phyloP scores from a whole-genome alignment of 2,888 invertebrate species.

The Erebia aethiops region DNA sequence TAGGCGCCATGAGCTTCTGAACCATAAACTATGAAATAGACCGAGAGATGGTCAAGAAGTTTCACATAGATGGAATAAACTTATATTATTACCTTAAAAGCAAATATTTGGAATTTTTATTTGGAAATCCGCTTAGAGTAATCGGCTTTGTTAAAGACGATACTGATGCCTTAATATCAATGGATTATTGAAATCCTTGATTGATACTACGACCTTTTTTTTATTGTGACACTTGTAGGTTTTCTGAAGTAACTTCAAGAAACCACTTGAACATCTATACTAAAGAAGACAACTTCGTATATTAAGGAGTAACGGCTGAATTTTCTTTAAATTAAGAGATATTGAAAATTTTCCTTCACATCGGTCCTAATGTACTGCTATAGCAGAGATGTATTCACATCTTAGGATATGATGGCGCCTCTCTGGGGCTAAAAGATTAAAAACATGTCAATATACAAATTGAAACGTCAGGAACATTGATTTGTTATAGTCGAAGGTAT shows the following conservation, averaged over 20 bases:
- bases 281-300: background rate
- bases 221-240: background rate
- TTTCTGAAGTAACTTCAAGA: background rate
- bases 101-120: background rate
- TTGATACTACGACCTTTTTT: background rate
- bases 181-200: slow-evolving; percentile 6
- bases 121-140: slow-evolving; percentile 2
- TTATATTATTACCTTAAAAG: background rate
- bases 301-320: background rate
- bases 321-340: too few species aligned
- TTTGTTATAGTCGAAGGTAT: slow-evolving; percentile 67
- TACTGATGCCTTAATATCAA: slow-evolving; percentile 9
- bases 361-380: too few species aligned
- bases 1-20: slow-evolving; percentile 69
- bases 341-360: too few species aligned
- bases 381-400: background rate
- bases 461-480: slow-evolving; percentile 78
- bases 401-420: background rate
- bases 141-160: slow-evolving; percentile 9
- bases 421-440: slow-evolving; percentile 61
- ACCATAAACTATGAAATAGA: slow-evolving; percentile 64
- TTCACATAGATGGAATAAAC: background rate
- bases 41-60: background rate
- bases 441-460: slow-evolving; percentile 79
- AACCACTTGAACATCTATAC: background rate